Conservation (phyloP, 2,797 vertebrate genomes). For the Ptychobarbus kaznakovi region DNA sequence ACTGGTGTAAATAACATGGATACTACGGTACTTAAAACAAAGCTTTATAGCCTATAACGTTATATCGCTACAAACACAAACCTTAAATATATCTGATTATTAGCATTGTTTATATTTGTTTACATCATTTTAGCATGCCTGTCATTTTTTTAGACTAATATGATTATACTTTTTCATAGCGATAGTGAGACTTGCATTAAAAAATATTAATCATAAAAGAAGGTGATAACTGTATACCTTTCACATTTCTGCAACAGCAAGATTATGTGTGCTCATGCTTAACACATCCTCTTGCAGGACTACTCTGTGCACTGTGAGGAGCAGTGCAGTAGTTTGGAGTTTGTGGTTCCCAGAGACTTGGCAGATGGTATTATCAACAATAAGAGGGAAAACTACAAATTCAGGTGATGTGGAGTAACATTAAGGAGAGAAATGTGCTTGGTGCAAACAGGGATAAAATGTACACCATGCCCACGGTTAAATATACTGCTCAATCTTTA, state of each 20-base stretch:
- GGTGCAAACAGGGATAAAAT: no score
- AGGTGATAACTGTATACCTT: not conserved
- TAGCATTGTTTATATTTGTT: not conserved
- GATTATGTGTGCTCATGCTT: not conserved
- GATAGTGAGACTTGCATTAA: not conserved
- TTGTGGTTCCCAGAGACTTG: slow-evolving; percentile 86
- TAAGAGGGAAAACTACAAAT: slow-evolving; percentile 90
- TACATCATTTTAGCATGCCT: not conserved
- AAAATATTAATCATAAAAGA: not conserved
- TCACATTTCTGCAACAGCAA: not conserved
- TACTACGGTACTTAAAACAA: not conserved
- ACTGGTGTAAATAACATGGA: not conserved
- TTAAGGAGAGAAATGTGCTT: not conserved
- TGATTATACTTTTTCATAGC: not conserved
- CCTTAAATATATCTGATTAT: not conserved
- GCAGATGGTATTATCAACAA: slow-evolving; percentile 96
- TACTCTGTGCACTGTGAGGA: slow-evolving; percentile 85
- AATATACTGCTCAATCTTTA: no score
- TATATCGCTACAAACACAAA: not conserved
- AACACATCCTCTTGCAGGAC: slow-evolving; percentile 75
- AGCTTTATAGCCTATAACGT: not conserved
- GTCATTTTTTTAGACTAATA: not conserved
- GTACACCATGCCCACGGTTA: no score
- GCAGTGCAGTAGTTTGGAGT: slow-evolving; percentile 80
- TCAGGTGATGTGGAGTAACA: slow-evolving; percentile 79